phyloP scores from a whole-genome alignment of 2,797 vertebrate genomes.

The Lateolabrax maculatus region DNA sequence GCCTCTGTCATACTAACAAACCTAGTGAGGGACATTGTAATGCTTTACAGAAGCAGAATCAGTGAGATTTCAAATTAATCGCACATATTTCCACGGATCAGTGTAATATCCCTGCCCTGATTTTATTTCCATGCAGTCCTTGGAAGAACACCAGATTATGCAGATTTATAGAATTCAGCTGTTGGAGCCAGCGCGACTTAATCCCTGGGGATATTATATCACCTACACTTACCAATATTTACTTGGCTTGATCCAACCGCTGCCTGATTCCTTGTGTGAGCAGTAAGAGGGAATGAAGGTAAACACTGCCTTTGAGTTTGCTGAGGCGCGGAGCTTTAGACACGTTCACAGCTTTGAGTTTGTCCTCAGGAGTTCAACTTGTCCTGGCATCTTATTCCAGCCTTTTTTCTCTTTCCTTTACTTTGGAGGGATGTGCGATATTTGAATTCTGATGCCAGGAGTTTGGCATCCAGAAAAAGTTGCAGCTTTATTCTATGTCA shows the following conservation, averaged over 20 bases:
- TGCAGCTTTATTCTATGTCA: constrained; percentile 20
- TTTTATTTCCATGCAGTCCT: constrained; percentile 1
- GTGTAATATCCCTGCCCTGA: not conserved
- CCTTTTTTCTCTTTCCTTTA: constrained; percentile 2
- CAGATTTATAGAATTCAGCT: constrained; percentile 8
- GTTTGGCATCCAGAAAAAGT: constrained; percentile 22
- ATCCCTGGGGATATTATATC: constrained; percentile 43
- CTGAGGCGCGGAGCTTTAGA: constrained; percentile 37
- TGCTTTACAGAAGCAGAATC: not conserved
- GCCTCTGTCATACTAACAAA: too few species aligned
- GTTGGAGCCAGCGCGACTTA: constrained; percentile 6
- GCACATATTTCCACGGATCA: not conserved
- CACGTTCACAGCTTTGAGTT: constrained; percentile 35
- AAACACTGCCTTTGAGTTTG: constrained; percentile 58
- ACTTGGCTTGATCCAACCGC: constrained; percentile 55
- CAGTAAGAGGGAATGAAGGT: constrained; percentile 45
- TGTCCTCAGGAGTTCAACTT: constrained; percentile 43
- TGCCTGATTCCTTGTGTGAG: constrained; percentile 45
- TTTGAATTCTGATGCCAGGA: constrained; percentile 34
- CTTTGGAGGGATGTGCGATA: constrained; percentile 17
- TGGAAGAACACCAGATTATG: constrained; percentile 16
- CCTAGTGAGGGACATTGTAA: too few species aligned
- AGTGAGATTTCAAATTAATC: not conserved
- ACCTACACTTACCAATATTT: constrained; percentile 58
- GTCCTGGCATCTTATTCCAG: constrained; percentile 55